phyloP scores from a whole-genome alignment of 2,888 invertebrate genomes.

The Eupithecia tripunctaria region DNA sequence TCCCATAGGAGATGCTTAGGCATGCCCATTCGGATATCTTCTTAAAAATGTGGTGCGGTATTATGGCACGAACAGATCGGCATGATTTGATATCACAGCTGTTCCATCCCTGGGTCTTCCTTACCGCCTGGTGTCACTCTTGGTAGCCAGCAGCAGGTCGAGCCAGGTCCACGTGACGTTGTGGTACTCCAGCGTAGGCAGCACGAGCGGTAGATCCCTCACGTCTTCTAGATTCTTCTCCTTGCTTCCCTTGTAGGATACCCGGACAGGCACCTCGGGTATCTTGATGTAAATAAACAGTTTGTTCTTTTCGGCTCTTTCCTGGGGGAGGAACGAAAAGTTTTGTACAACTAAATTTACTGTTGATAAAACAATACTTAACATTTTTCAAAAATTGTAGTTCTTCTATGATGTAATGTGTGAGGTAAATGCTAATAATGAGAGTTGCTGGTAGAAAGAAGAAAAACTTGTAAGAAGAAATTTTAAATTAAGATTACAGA shows the following conservation, averaged over 20 bases:
- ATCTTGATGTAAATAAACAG: conserved; percentile 99
- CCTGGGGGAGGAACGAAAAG: conserved; percentile 76
- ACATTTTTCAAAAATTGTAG: too few species aligned
- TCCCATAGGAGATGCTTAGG: too few species aligned
- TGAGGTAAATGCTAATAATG: too few species aligned
- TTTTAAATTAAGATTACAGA: too few species aligned
- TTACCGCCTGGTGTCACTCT: conserved; percentile 93
- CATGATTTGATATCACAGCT: neutral
- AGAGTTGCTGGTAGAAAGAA: too few species aligned
- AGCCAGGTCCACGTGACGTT: conserved; percentile 99
- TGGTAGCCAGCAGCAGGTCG: conserved; percentile 97
- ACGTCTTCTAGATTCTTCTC: conserved; percentile 99
- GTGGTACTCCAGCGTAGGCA: conserved; percentile 99
- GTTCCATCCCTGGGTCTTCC: neutral
- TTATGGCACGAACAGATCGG: too few species aligned
- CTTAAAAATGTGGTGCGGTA: too few species aligned
- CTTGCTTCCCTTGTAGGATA: conserved; percentile 98
- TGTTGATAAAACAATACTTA: neutral
- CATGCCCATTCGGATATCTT: too few species aligned
- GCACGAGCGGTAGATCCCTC: conserved; percentile 95
- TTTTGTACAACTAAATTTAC: neutral
- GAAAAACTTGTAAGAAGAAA: too few species aligned
- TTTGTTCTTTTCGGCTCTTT: conserved; percentile 99
- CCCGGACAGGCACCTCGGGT: conserved; percentile 97
- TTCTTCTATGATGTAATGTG: too few species aligned